Conservation (phyloP, 2,113 vertebrate species). For the human (Homo sapiens) region GRCh38 chr3:63102501-63103000, state of each 20-base stretch:
- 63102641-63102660: neutral
- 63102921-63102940: neutral
- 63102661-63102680: neutral
- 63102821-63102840: neutral
- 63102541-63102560: neutral
- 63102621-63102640: conserved; percentile 24
- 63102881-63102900: neutral
- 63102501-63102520: neutral
- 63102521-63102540: neutral
- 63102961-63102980: neutral
- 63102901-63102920: neutral
- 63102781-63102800: neutral
- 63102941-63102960: neutral
- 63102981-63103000: neutral
- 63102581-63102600: neutral
- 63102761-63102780: neutral
- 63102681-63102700: neutral
- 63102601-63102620: neutral
- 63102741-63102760: neutral
- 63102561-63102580: neutral
- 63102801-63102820: conserved; percentile 22
- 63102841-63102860: neutral
- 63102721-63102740: neutral
- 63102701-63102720: conserved; percentile 24
- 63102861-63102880: neutral